Percentiles rank a stretch among this genome's conserved stretches.
phyloP scores from a whole-genome alignment of 2,797 vertebrate species.

The Echeneis naucrates region DNA sequence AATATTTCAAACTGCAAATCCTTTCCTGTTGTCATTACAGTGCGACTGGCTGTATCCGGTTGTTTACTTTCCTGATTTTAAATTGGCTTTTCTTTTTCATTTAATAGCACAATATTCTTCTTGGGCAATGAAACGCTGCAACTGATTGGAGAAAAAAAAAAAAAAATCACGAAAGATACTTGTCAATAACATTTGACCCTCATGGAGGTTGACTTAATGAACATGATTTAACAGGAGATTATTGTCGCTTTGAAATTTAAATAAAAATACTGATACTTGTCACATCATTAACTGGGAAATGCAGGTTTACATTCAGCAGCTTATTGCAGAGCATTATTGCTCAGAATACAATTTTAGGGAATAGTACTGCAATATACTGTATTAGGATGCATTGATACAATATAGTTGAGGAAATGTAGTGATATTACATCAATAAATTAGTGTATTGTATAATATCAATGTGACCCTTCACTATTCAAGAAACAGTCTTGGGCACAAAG shows the following conservation, averaged over 20 bases:
- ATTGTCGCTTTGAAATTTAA: conserved; percentile 20
- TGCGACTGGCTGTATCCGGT: background rate
- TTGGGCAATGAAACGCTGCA: conserved; percentile 29
- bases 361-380: conserved; percentile 37
- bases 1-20: conserved; percentile 18
- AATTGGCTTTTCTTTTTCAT: background rate
- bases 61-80: background rate
- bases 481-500: conserved; percentile 63
- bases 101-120: conserved; percentile 15
- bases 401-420: conserved; percentile 45
- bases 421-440: conserved; percentile 32
- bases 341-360: conserved; percentile 68
- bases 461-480: conserved; percentile 46
- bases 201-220: conserved; percentile 3
- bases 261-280: conserved; percentile 42
- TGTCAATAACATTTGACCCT: conserved; percentile 8
- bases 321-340: conserved; percentile 75
- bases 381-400: conserved; percentile 17
- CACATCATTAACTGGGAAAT: conserved; percentile 32
- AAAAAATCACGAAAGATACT: background rate
- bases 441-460: conserved; percentile 33
- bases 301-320: conserved; percentile 34
- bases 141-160: conserved; percentile 13
- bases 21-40: conserved; percentile 8
- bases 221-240: conserved; percentile 6